Percentiles rank a stretch among this genome's conserved stretches.
These are phyloP conservation scores for Lacanobia oleracea DNA, from an alignment of 2,888 invertebrate species.

Conservation along the genomic window DNA sequence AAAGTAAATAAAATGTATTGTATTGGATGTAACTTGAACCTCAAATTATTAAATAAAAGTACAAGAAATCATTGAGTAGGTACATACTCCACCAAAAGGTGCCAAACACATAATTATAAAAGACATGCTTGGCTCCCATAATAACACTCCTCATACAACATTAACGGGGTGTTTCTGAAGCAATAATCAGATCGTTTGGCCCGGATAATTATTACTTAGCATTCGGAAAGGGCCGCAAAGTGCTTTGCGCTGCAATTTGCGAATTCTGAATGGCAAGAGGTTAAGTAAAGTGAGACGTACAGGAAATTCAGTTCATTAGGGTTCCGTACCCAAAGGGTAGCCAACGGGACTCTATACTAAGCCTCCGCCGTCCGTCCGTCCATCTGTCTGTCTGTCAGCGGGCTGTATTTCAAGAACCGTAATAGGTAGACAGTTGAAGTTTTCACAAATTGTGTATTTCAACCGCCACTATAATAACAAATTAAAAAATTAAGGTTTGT, in stretches of 20 bases:
- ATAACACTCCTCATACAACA: slow-evolving; percentile 41
- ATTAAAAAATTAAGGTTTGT: too few species aligned
- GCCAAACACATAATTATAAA: slow-evolving; percentile 28
- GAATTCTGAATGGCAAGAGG: slow-evolving; percentile 64
- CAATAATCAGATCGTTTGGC: slow-evolving; percentile 66
- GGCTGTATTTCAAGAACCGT: too few species aligned
- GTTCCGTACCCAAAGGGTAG: too few species aligned
- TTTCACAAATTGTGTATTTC: too few species aligned
- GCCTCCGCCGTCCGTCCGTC: too few species aligned
- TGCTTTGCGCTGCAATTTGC: slow-evolving; percentile 69
- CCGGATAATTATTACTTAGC: slow-evolving; percentile 67
- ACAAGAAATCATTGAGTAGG: slow-evolving; percentile 5
- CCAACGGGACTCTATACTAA: too few species aligned
- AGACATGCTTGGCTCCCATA: slow-evolving; percentile 34
- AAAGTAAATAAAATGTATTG: too few species aligned
- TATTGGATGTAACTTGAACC: too few species aligned
- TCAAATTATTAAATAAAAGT: neutral
- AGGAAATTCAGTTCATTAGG: neutral
- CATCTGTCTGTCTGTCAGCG: too few species aligned
- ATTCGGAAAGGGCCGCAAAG: slow-evolving; percentile 64
- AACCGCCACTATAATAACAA: too few species aligned
- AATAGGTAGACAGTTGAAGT: too few species aligned
- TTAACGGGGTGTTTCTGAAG: slow-evolving; percentile 46
- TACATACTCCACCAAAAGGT: neutral
- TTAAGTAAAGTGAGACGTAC: slow-evolving; percentile 55